Evolutionary conservation across 1,140 invertebrate species (phyloP).

Genomic region (Paramacrobiotus metropolitanus): DNA sequence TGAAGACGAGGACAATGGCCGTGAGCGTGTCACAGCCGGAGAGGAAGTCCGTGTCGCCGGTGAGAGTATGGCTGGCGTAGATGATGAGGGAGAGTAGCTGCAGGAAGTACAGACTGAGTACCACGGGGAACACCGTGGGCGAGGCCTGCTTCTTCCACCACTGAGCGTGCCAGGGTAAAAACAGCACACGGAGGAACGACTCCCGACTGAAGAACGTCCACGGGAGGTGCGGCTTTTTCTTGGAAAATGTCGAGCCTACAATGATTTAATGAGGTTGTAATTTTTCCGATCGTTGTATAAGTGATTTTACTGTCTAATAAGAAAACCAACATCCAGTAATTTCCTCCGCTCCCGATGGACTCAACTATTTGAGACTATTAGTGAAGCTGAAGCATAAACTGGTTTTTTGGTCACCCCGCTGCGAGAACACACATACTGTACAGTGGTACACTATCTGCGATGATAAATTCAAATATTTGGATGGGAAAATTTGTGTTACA

Average conservation of each 20-base stretch:
- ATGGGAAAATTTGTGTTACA: no score
- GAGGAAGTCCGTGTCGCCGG: conserved; percentile 15
- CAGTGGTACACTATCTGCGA: no score
- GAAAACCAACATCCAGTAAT: no score
- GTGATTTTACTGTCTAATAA: no score
- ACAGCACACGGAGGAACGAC: conserved; percentile 46
- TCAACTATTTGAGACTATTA: no score
- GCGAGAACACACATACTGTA: neutral
- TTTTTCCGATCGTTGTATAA: no score
- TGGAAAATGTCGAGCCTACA: conserved; percentile 69
- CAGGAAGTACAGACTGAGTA: conserved; percentile 46
- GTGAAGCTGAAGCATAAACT: no score
- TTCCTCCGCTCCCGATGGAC: no score
- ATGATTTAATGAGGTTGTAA: no score
- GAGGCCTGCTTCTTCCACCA: conserved; percentile 79
- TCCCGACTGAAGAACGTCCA: conserved; percentile 51
- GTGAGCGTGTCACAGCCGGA: conserved; percentile 41
- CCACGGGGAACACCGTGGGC: conserved; percentile 37
- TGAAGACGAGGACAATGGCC: conserved; percentile 50
- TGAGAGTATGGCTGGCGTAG: neutral
- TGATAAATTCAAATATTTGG: no score
- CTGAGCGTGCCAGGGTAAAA: conserved; percentile 50
- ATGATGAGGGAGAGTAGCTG: conserved; percentile 38
- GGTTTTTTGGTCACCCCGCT: no score
- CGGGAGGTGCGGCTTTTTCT: conserved; percentile 70